Evolutionary conservation across 2,113 vertebrate species (phyloP).

Genomic region (Cololabis saira): DNA sequence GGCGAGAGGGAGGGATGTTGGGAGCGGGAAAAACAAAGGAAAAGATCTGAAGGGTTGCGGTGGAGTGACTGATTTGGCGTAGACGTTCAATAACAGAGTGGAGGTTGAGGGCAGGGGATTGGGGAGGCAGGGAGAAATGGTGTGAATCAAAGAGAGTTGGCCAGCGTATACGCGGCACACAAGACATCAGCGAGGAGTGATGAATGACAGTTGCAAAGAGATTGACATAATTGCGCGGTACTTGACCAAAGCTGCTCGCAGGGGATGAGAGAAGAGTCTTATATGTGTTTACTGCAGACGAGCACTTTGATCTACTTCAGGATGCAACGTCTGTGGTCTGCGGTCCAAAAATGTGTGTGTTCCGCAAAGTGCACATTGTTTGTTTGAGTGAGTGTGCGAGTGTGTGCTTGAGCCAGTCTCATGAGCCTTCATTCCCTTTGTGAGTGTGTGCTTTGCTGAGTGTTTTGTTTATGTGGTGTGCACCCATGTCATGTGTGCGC

Average conservation of each 20-base stretch:
- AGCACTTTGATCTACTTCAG: slow-evolving; percentile 77
- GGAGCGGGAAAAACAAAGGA: slow-evolving; percentile 50
- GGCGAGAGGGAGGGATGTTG: slow-evolving; percentile 37
- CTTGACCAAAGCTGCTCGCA: slow-evolving; percentile 51
- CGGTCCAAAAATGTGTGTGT: slow-evolving; percentile 71
- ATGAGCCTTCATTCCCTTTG: slow-evolving; percentile 24
- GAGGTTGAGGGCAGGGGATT: slow-evolving; percentile 41
- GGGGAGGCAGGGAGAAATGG: slow-evolving; percentile 44
- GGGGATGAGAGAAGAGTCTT: slow-evolving; percentile 63
- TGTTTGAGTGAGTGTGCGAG: slow-evolving; percentile 66
- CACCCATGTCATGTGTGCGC: neutral
- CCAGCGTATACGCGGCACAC: slow-evolving; percentile 5
- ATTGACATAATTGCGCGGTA: slow-evolving; percentile 52
- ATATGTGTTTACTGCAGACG: slow-evolving; percentile 66
- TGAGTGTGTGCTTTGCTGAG: slow-evolving; percentile 29
- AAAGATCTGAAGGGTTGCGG: slow-evolving; percentile 66
- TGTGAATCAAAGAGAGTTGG: slow-evolving; percentile 53
- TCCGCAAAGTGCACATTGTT: slow-evolving; percentile 73
- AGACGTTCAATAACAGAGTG: slow-evolving; percentile 66
- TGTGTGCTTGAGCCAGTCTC: slow-evolving; percentile 52
- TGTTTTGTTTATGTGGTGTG: slow-evolving; percentile 63
- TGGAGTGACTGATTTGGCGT: slow-evolving; percentile 65
- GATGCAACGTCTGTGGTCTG: slow-evolving; percentile 76
- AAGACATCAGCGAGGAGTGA: slow-evolving; percentile 25
- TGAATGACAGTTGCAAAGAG: slow-evolving; percentile 50